phyloP scores from a whole-genome alignment of 2,113 vertebrate species.

The Planiliza haematocheilus region DNA sequence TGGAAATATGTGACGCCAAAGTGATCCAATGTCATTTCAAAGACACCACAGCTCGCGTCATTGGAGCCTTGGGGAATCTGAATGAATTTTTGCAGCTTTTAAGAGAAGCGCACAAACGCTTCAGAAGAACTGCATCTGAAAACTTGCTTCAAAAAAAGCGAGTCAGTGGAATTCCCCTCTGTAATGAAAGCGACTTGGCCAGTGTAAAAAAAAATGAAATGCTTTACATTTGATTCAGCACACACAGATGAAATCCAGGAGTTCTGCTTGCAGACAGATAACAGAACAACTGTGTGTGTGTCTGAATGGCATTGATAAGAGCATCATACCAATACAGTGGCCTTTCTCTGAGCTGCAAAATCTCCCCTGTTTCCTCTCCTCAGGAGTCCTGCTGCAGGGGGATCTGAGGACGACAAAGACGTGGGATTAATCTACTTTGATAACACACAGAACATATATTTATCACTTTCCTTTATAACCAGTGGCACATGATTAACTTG shows the following conservation, averaged over 20 bases:
- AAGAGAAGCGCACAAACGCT: neutral
- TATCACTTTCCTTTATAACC: conserved; percentile 12
- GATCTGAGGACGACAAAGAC: conserved; percentile 30
- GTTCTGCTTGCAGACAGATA: conserved; percentile 58
- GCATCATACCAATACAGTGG: conserved; percentile 74
- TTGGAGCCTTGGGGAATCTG: neutral
- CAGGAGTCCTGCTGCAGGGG: conserved; percentile 45
- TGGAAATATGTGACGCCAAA: neutral
- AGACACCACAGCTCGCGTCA: neutral
- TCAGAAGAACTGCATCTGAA: neutral
- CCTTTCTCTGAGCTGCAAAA: conserved; percentile 60
- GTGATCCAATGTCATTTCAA: neutral
- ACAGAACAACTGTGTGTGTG: conserved; percentile 56
- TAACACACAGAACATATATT: conserved; percentile 18
- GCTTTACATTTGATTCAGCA: neutral
- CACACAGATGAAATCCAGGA: conserved; percentile 35
- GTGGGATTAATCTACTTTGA: conserved; percentile 40
- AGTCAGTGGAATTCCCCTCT: conserved; percentile 28
- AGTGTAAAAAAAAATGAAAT: conserved; percentile 41
- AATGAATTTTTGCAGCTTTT: neutral
- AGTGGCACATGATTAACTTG: neutral
- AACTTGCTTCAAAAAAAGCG: conserved; percentile 5
- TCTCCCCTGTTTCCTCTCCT: conserved; percentile 53
- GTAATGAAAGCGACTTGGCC: conserved; percentile 22
- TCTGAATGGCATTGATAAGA: conserved; percentile 73